Evolutionary conservation across 2,113 vertebrate genomes (phyloP).

Genomic region (Anarrhichthys ocellatus): DNA sequence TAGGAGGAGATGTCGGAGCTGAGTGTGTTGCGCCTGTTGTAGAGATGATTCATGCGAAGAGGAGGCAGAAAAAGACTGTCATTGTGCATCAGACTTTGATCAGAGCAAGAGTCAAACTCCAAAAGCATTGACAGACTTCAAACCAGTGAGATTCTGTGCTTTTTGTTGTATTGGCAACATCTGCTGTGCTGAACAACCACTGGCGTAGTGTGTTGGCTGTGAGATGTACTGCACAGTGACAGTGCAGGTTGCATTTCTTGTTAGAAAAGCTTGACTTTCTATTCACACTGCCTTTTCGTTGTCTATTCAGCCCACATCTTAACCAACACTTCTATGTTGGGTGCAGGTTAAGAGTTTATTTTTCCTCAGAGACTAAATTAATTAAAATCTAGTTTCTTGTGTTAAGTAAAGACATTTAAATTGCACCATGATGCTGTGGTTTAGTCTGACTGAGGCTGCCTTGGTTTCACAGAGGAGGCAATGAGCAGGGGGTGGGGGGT

Average conservation of each 20-base stretch:
- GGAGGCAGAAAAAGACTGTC: constrained; percentile 5
- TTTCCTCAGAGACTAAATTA: constrained; percentile 12
- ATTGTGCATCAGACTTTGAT: not conserved
- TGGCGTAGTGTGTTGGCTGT: not conserved
- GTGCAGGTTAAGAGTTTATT: constrained; percentile 4
- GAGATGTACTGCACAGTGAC: not conserved
- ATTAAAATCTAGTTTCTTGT: not conserved
- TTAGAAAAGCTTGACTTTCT: not conserved
- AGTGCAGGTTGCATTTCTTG: not conserved
- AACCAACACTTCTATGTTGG: not conserved
- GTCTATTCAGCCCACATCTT: constrained; percentile 3
- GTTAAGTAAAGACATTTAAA: constrained; percentile 23
- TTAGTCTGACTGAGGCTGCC: not conserved
- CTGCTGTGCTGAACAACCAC: not conserved
- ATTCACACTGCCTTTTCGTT: not conserved
- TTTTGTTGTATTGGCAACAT: not conserved
- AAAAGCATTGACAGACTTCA: not conserved
- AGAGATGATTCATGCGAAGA: constrained; percentile 31
- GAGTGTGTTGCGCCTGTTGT: not conserved
- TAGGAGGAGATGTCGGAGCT: not conserved
- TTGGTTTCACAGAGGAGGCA: constrained; percentile 41
- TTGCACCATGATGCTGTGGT: constrained; percentile 3
- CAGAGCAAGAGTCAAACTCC: not conserved
- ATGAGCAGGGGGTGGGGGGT: constrained; percentile 10
- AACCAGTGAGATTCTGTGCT: not conserved